Conservation (phyloP, 2,113 vertebrate species). For the Perca flavescens region DNA sequence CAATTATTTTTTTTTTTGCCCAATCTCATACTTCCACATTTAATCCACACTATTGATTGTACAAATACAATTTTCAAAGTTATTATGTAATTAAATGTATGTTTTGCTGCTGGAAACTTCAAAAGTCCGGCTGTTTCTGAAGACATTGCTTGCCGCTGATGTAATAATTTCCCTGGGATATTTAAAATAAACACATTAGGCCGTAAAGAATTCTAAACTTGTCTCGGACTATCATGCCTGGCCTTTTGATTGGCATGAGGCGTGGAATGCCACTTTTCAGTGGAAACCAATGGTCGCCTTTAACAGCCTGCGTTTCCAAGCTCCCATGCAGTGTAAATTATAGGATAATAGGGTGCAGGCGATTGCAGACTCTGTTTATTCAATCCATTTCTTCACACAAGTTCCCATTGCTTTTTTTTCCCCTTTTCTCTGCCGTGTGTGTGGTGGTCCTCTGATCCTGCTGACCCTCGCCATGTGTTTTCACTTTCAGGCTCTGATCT, state of each 20-base stretch:
- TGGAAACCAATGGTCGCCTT: constrained; percentile 85
- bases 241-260: constrained; percentile 90
- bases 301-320: constrained; percentile 89
- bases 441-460: constrained; percentile 98
- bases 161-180: constrained; percentile 95
- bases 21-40: constrained; percentile 88
- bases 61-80: constrained; percentile 93
- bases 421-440: constrained; percentile 90
- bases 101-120: constrained; percentile 88
- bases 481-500: constrained; percentile 99
- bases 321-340: constrained; percentile 98
- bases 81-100: constrained; percentile 95
- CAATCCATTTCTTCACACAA: constrained; percentile 97
- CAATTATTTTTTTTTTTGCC: constrained; percentile 76
- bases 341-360: constrained; percentile 97
- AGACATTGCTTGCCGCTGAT: constrained; percentile 90
- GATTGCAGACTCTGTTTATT: constrained; percentile 97
- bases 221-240: constrained; percentile 88
- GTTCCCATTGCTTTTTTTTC: constrained; percentile 90
- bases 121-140: constrained; percentile 85
- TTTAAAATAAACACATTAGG: constrained; percentile 99
- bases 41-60: constrained; percentile 91
- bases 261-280: constrained; percentile 83
- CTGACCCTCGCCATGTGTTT: constrained; percentile 99
- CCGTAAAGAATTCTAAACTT: constrained; percentile 92